Percentiles rank a stretch among this genome's conserved stretches.
Conservation (phyloP, 2,888 invertebrate species). For the Trimorus sp. region DNA sequence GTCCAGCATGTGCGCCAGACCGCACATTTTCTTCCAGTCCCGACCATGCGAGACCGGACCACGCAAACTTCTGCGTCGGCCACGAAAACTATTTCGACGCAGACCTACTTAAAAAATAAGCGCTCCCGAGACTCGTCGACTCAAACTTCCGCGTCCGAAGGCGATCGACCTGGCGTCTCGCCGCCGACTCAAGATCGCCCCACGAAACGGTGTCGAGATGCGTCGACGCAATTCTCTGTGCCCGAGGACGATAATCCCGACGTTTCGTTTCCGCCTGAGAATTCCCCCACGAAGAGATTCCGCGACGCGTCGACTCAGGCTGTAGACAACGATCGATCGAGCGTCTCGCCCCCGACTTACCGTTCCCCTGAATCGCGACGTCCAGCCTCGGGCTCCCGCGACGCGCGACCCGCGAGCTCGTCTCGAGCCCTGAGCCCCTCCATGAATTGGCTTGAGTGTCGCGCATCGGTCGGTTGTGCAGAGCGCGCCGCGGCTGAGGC, state of each 20-base stretch:
- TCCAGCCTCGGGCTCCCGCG: no score
- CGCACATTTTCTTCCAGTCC: neutral
- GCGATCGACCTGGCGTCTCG: neutral
- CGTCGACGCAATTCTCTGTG: neutral
- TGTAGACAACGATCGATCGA: neutral
- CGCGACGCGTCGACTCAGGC: neutral
- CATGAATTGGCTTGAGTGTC: no score
- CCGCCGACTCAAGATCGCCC: no score
- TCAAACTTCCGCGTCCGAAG: neutral
- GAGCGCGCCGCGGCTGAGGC: no score
- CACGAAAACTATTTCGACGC: neutral
- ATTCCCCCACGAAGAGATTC: no score
- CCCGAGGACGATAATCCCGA: no score
- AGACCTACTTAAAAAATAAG: neutral
- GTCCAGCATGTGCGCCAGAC: neutral
- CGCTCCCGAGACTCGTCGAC: neutral
- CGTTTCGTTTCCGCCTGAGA: no score
- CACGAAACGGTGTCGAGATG: neutral
- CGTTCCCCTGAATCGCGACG: no score
- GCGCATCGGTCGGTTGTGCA: no score
- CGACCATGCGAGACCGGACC: neutral
- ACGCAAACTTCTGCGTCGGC: neutral
- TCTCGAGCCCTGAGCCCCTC: no score
- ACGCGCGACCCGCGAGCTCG: no score
- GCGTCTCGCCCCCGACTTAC: neutral